A percentile compares a stretch with the other conserved stretches of the same genome.
These are phyloP conservation scores for Zaprionus lineosus DNA, from an alignment of 2,888 invertebrate genomes.

Conservation along the genomic window DNA sequence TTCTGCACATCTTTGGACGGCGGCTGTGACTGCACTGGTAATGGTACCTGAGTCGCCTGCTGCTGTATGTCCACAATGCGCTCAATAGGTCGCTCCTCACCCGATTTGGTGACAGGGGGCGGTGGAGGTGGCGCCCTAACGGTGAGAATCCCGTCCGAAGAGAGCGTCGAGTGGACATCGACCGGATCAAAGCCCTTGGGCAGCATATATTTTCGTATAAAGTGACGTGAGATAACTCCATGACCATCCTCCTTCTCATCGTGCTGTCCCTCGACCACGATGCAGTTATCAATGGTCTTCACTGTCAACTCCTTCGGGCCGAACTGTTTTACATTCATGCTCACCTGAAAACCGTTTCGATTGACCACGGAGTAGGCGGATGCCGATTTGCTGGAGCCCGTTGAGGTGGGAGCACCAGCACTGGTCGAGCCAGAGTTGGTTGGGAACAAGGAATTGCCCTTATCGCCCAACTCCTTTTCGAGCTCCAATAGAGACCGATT, in stretches of 20 bases:
- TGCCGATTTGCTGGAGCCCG: slow-evolving; percentile 10
- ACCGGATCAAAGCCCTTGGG: slow-evolving; percentile 90
- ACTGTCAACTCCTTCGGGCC: slow-evolving; percentile 90
- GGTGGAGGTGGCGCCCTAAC: slow-evolving; percentile 86
- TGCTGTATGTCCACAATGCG: slow-evolving; percentile 85
- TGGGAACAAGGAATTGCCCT: slow-evolving; percentile 33
- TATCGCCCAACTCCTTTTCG: slow-evolving; percentile 63
- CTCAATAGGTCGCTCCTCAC: slow-evolving; percentile 82
- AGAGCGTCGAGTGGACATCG: slow-evolving; percentile 88
- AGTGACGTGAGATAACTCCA: slow-evolving; percentile 89
- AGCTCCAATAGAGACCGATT: slow-evolving; percentile 65
- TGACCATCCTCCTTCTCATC: slow-evolving; percentile 90
- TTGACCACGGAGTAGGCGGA: slow-evolving; percentile 54
- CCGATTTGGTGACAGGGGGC: slow-evolving; percentile 38
- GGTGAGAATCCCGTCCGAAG: slow-evolving; percentile 89
- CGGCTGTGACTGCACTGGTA: slow-evolving; percentile 55
- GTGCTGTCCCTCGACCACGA: slow-evolving; percentile 91
- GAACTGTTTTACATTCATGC: slow-evolving; percentile 91
- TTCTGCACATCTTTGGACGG: slow-evolving; percentile 71
- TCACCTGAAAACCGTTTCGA: slow-evolving; percentile 87
- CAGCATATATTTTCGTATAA: slow-evolving; percentile 88
- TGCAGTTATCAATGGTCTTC: slow-evolving; percentile 88
- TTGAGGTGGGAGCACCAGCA: background rate
- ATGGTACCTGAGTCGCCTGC: slow-evolving; percentile 83
- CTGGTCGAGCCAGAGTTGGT: background rate